A percentile compares a stretch with the other conserved stretches of the same genome.
Conservation (phyloP, 2,797 vertebrate genomes). For the Pseudochirops corinnae region DNA sequence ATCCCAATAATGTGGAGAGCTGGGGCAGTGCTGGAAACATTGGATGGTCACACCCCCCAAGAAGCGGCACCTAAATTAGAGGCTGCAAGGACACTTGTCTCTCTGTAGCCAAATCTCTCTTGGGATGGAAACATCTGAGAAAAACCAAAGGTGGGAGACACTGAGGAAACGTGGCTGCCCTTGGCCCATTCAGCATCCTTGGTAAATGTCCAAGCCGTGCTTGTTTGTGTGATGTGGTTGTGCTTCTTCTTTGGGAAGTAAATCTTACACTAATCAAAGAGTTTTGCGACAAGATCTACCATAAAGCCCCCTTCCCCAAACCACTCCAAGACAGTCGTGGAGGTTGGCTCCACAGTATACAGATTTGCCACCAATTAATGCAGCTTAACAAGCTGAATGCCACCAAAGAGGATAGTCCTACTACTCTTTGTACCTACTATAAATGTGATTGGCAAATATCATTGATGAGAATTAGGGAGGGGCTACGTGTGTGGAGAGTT, state of each 20-base stretch:
- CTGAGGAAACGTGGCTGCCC: background rate
- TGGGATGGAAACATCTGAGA: background rate
- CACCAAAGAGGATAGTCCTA: background rate
- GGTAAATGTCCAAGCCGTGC: background rate
- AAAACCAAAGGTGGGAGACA: background rate
- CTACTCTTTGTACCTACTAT: no score
- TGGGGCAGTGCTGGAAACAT: background rate
- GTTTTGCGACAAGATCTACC: background rate
- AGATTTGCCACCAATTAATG: accelerated
- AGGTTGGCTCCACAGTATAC: background rate
- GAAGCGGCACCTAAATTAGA: background rate
- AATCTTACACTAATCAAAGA: background rate
- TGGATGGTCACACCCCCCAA: background rate
- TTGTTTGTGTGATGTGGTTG: background rate
- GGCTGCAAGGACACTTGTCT: background rate
- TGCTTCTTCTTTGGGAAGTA: background rate
- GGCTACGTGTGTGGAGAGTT: background rate
- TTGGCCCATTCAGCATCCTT: background rate
- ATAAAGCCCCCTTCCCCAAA: background rate
- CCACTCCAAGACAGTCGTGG: background rate
- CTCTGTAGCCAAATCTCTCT: background rate
- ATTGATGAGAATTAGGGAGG: accelerated
- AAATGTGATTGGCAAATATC: background rate
- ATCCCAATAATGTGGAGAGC: background rate
- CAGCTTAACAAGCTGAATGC: background rate